Base-by-base conservation (phyloP, 2,888 invertebrate species). In the Melanchra persicariae region DNA sequence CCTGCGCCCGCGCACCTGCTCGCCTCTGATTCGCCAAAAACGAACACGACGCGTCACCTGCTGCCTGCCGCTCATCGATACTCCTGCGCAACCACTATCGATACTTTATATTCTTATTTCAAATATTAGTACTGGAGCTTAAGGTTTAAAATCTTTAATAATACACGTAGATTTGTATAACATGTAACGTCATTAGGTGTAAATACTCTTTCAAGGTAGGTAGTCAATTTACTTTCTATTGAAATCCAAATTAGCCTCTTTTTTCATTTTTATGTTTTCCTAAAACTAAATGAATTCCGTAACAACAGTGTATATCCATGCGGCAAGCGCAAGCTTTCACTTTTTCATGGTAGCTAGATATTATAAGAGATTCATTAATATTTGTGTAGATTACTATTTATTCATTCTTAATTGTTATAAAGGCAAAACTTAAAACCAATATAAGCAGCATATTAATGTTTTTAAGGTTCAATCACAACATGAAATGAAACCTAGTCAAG, bases 11-110 rank as follows among this genome's bases (percentile, higher is more conserved):
- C 49, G 74, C 85, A 94, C 94, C 94, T 94, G 94, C 93, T 77
- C 85, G 91, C 89, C 93, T 91, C 91, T 95, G 95, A 95, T 95
- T 95, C 95, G 94, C 95, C 94, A 94, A 95, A 94, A 94, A 93
- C 91, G 92, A 93, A 88, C 91, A 92, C 87, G 87, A 84, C 86
- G 79, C 83, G 82, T 88, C 94, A 94, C 94, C 94, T 94, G 94
- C 93, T 93, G 94, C 92, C 92, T 93, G 94, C 92, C 89, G 87
- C 74, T 78, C 83, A 85, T 87, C 87, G 86, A 89, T 89, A 88
- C 85, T 80, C 57, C 55, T 49, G 59, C 64, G 59, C 68, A 64
- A 66, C 82, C 63, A 78, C 59, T 65, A 66, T 71, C 65, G 62
- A 81, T 71, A 69, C 52, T 60, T 77, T 71, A 64, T 67, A 66